Evolutionary conservation across 2,797 vertebrate genomes (phyloP), one percentile per base, ranked within the genome.

Genomic region (Anas georgica): DNA sequence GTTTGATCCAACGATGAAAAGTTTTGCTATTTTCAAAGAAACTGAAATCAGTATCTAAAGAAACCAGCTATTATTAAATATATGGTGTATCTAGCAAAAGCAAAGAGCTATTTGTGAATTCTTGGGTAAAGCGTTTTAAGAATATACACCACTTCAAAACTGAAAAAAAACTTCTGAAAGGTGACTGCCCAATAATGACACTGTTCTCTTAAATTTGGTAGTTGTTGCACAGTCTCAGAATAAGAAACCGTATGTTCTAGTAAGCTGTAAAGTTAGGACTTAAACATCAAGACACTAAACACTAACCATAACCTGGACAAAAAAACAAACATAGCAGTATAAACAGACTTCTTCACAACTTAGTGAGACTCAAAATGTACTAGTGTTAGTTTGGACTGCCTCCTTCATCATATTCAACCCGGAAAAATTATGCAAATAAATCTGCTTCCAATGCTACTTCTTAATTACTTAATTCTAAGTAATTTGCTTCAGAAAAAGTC

Each of bases 1-100:
- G 86, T 97, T 98, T 64, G 98, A 97, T 95, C 98, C 98, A 55
- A 98, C 98, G 67, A 99, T 97, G 97, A 99, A 99, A 82, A 99
- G 98, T 95, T 99, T 99, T 80, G 98, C 99, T 99, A 95, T 45
- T 83, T 90, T 88, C 56, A 96, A 96, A 97, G 91, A 97, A 95
- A 97, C 35, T 77, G 13, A 90, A 88, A 88, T 92, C 33, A 90
- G 1, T 79, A 93, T 88, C 86, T 90, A 62, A 89, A 54, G 25
- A 72, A 78, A 52, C 29, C 73, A 90, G 23, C 52, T 76, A 25
- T 52, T 78, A 62, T 22, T 80, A 67, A 91, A 46, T 39, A 55
- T 3, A 77, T 2, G 74, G 62, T 5, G 3, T 22, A 43, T 43
- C 29, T 15, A 64, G 17, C 18, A 43, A 28, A 31, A 43, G 62